Percentiles rank a stretch among this genome's conserved stretches.
Evolutionary conservation across 1,140 invertebrate genomes (phyloP).

Genomic region (Bombus waltoni): DNA sequence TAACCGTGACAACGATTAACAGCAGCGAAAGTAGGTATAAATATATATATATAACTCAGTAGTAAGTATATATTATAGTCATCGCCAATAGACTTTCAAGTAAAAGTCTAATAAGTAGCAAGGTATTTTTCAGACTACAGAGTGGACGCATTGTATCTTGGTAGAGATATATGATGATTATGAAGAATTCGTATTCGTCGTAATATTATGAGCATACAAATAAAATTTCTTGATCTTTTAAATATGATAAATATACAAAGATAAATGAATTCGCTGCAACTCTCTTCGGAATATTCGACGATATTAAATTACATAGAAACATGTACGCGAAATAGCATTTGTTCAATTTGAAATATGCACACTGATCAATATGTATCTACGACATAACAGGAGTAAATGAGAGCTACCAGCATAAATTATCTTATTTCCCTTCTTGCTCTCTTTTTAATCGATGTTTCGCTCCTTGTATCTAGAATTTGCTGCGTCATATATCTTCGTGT

Average conservation of each 20-base stretch:
- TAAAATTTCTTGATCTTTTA: not conserved
- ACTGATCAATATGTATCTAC: not conserved
- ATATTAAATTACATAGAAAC: not conserved
- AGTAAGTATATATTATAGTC: no score
- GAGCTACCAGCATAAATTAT: not conserved
- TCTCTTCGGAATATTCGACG: not conserved
- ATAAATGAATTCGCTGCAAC: no score
- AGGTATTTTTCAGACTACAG: no score
- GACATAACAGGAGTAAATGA: not conserved
- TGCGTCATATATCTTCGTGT: conserved; percentile 8
- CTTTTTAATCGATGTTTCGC: not conserved
- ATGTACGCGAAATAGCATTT: no score
- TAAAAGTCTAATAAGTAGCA: no score
- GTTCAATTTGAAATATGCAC: not conserved
- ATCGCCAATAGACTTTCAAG: no score
- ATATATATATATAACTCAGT: no score
- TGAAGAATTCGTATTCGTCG: no score
- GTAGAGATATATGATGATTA: no score
- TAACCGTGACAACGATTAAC: not conserved
- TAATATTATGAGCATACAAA: not conserved
- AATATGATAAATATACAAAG: not conserved
- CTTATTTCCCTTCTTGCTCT: not conserved
- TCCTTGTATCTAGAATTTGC: conserved; percentile 6
- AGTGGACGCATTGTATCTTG: no score
- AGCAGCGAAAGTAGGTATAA: no score